Base-by-base conservation (phyloP, 2,113 vertebrate genomes). In the Poeciliopsis prolifica region DNA sequence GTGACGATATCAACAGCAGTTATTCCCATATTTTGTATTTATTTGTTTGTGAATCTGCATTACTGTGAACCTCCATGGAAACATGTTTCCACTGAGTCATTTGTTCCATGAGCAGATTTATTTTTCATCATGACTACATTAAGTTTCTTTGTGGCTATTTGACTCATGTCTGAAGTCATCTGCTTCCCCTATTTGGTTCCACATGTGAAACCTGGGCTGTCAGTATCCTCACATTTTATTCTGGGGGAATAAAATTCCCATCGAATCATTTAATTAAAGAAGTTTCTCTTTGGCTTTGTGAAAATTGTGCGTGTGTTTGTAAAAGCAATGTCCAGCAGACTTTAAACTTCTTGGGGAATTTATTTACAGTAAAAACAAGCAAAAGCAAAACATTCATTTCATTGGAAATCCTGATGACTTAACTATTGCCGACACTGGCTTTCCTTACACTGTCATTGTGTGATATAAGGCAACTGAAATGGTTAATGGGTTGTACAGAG, bases 381-480 rank as follows among this genome's bases (percentile, higher is more conserved):
- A 80, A 88, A 40, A 82, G 78, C 77, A 85, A 86, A 87, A 91
- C 88, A 91, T 91, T 88, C 31, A 88, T 87, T 75, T 83, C 65
- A 82, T 71, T 78, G 85, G 85, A 78, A 86, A 91, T 88, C 74
- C 76, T 87, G 83, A 77, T 85, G 67, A 30, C 29, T 63, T 29
- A 66, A 79, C 64, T 62, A 24, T 80, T 88, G 64, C 29, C 65
- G 79, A 71, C 28, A 61, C 26, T 73, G 72, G 51, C 40, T 72
- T 68, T 72, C 77, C 61, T 70, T 76, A 76, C 80, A 87, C 70
- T 77, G 70, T 78, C 71, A 64, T 60, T 79, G 29, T 66, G 70
- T 76, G 74, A 87, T 70, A 83, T 87, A 92, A 90, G 92, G 90
- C 90, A 92, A 89, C 88, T 87, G 81, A 91, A 91, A 89, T 77